Evolutionary conservation across 2,888 invertebrate genomes (phyloP), one percentile per base, ranked within the genome.

Genomic region (Melanchra persicariae): DNA sequence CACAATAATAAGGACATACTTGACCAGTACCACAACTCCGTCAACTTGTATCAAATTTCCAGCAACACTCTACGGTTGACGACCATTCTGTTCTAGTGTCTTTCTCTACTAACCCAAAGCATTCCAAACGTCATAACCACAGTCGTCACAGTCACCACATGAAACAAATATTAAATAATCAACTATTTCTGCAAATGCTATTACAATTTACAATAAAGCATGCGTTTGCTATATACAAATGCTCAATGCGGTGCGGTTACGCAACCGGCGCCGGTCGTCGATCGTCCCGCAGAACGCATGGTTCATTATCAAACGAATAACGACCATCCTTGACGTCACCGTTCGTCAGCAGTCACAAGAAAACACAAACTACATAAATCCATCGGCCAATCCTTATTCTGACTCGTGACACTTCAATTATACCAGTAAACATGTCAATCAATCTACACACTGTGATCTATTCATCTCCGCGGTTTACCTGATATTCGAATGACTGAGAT

Each of bases 391-490:
- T 83, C 87, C 87, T 88, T 88, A 85, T 83, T 82, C 82, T 85
- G 80, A 85, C 85, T 92, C 92, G 92, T 93, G 94, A 93, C 91
- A 92, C 87, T 88, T 92, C 92, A 91, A 94, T 94, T 92, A 92
- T 85, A 88, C 86, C 85, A 85, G 87, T 89, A 88, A 92, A 92
- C 90, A 88, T 91, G 91, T 92, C 92, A 92, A 94, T 94, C 92
- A 92, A 92, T 92, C 91, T 89, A 78, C 66, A 77, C 79, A 78
- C 70, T 76, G 62, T 72, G 83, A 85, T 87, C 83, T 87, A 88
- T 89, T 86, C 83, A 87, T 88, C 85, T 74, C 47, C 30, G 71
- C 22, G 54, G 59, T 70, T 77, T 61, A 70, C 60, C 65, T 72
- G 70, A 74, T 64, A 74, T 57, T 24, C 19, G 26, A 68, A 69